Percentiles rank a stretch among this genome's conserved stretches.
Conservation (phyloP, 2,888 invertebrate species). For the Andrena marginata region DNA sequence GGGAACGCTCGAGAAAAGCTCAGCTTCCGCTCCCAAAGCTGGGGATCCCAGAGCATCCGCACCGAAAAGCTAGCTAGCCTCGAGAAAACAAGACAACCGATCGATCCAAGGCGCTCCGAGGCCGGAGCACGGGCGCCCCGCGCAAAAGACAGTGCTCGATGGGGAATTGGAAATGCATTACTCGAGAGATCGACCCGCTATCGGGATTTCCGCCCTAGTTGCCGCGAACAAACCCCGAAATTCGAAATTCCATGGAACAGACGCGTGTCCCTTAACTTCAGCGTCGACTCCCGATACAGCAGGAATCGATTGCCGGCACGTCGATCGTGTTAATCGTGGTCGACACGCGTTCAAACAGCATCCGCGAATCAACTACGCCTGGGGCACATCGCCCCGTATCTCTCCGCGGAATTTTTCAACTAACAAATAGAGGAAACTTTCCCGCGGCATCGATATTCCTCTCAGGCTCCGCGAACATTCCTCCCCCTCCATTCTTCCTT, state of each 20-base stretch:
- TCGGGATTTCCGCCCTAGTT: constrained; percentile 51
- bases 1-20: no score
- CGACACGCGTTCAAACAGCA: background rate
- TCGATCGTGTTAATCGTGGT: background rate
- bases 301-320: constrained; percentile 6
- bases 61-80: background rate
- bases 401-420: no score
- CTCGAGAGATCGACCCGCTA: constrained; percentile 29
- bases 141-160: background rate
- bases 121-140: constrained; percentile 7
- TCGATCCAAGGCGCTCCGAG: constrained; percentile 25
- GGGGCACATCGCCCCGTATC: no score
- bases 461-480: background rate
- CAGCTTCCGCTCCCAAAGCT: no score
- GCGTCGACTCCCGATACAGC: constrained; percentile 30
- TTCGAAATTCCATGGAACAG: constrained; percentile 7
- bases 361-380: no score
- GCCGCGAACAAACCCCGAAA: constrained; percentile 46
- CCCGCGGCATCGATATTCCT: background rate
- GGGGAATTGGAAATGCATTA: constrained; percentile 41
- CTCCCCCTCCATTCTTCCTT: background rate
- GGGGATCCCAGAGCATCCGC: no score
- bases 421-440: no score
- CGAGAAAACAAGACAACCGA: constrained; percentile 1
- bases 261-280: constrained; percentile 9